Evolutionary conservation across 1,140 invertebrate species (phyloP).

Genomic region (Heliothis subflexa): DNA sequence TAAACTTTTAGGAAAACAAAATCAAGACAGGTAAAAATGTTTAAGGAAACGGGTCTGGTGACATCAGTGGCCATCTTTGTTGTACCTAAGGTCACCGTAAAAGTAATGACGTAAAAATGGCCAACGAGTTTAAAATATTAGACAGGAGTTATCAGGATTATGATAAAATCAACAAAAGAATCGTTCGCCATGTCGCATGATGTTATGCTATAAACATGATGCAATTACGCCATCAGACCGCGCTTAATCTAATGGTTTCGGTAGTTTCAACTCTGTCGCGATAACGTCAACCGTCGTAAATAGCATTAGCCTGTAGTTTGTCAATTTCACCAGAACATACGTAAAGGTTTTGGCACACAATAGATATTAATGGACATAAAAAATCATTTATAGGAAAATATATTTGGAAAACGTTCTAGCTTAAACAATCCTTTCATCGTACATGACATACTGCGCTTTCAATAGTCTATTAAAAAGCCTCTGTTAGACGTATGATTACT

Average conservation of each 20-base stretch:
- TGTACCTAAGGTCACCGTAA: no score
- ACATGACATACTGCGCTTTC: no score
- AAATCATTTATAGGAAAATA: background rate
- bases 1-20: background rate
- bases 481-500: no score
- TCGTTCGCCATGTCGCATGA: slow-evolving; percentile 1
- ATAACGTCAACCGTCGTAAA: slow-evolving; percentile 79
- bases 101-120: background rate
- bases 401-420: no score
- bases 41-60: no score
- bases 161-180: slow-evolving; percentile 38
- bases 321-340: slow-evolving; percentile 70
- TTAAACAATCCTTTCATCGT: no score
- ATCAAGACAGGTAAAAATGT: background rate
- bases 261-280: slow-evolving; percentile 62
- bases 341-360: slow-evolving; percentile 57
- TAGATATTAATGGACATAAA: background rate
- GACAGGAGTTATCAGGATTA: slow-evolving; percentile 9
- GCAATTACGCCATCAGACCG: slow-evolving; percentile 55
- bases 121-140: background rate
- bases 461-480: no score
- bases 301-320: slow-evolving; percentile 69
- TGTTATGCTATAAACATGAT: slow-evolving; percentile 46
- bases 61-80: no score
- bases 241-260: slow-evolving; percentile 73